Percentiles rank a stretch among this genome's conserved stretches.
phyloP scores from a whole-genome alignment of 37 sponge, comb jelly and placozoan genomes.

The Spongia lamella region DNA sequence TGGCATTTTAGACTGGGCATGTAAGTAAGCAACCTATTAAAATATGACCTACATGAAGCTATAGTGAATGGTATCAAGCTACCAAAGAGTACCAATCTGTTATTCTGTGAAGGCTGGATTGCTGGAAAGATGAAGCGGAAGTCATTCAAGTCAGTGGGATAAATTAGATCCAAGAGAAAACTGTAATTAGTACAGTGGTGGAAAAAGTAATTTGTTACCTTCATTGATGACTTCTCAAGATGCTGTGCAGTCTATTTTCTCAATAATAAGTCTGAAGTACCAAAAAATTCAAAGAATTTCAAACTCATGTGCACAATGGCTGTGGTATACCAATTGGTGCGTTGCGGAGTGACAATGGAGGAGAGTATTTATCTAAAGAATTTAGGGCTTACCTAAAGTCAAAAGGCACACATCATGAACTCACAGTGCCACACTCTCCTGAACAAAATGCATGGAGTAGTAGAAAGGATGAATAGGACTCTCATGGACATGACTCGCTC shows the following conservation, averaged over 20 bases:
- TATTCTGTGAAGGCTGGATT: too few species aligned
- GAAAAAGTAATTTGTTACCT: too few species aligned
- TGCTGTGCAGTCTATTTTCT: slow-evolving; percentile 56
- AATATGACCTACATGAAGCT: too few species aligned
- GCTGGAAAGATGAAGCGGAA: too few species aligned
- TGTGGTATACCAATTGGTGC: slow-evolving; percentile 27
- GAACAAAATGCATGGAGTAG: slow-evolving; percentile 73
- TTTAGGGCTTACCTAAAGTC: slow-evolving; percentile 41
- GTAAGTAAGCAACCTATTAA: too few species aligned
- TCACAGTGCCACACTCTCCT: slow-evolving; percentile 51
- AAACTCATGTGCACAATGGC: slow-evolving; percentile 27
- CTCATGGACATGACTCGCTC: slow-evolving; percentile 13
- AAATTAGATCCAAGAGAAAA: too few species aligned
- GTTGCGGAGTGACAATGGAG: slow-evolving; percentile 53
- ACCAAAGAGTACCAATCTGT: too few species aligned
- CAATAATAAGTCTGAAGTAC: slow-evolving; percentile 45
- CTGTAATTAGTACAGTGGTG: too few species aligned
- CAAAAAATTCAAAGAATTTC: slow-evolving; percentile 52
- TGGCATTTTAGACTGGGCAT: too few species aligned
- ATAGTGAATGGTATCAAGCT: too few species aligned
- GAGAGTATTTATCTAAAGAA: slow-evolving; percentile 54
- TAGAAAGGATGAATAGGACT: too few species aligned
- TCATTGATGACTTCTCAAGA: slow-evolving; percentile 63
- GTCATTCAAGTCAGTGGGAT: too few species aligned
- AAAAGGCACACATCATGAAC: slow-evolving; percentile 51